These are phyloP conservation scores for Torymus aiolomorphi DNA, from an alignment of 2,888 invertebrate genomes.

Conservation along the genomic window DNA sequence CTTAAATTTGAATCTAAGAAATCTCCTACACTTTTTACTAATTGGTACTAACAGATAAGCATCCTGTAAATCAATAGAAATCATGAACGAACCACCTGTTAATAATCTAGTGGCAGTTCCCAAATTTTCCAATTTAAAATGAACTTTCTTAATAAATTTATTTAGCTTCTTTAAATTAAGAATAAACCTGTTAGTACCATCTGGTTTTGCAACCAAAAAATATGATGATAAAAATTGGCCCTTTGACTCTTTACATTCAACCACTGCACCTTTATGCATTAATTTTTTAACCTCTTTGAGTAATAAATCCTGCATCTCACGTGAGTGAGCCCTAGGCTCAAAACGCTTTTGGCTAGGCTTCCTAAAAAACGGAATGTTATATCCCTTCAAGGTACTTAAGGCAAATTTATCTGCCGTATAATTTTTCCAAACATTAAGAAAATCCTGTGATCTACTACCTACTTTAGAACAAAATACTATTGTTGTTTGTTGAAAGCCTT, in stretches of 20 bases:
- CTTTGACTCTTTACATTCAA: conserved; percentile 46
- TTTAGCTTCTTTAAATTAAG: conserved; percentile 54
- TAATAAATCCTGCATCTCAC: too few species aligned
- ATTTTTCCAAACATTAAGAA: too few species aligned
- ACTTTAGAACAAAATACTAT: too few species aligned
- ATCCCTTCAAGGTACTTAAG: too few species aligned
- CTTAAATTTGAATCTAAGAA: conserved; percentile 9
- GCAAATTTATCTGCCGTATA: too few species aligned
- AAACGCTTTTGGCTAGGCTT: too few species aligned
- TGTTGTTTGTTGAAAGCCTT: too few species aligned
- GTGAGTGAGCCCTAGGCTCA: too few species aligned
- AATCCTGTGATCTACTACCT: too few species aligned
- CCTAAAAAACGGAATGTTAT: too few species aligned
- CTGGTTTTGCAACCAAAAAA: conserved; percentile 54
- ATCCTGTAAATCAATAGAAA: conserved; percentile 15
- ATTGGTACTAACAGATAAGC: conserved; percentile 18
- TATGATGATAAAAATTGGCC: conserved; percentile 57
- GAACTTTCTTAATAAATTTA: too few species aligned
- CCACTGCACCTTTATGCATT: conserved; percentile 49
- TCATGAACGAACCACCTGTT: not conserved
- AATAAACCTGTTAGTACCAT: conserved; percentile 57
- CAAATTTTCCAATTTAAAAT: conserved; percentile 31
- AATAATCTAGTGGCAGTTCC: not conserved
- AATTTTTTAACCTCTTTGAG: not conserved
- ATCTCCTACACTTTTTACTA: not conserved